A percentile compares a stretch with the other conserved stretches of the same genome.
Conservation (phyloP, 1,140 invertebrate genomes). For the Argopecten irradians region DNA sequence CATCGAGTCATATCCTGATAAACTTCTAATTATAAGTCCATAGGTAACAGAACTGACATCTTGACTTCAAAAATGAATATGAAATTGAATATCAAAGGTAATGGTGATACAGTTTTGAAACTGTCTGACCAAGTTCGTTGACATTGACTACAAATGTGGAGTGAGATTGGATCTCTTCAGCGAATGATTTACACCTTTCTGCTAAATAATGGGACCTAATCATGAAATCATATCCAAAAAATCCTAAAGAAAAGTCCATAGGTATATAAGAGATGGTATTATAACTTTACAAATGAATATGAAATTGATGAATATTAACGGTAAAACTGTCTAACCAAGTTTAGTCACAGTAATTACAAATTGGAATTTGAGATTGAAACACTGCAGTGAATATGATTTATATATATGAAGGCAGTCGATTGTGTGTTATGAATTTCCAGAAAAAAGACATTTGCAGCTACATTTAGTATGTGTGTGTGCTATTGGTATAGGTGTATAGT, state of each 20-base stretch:
- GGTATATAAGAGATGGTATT: no score
- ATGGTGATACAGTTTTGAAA: not conserved
- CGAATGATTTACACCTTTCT: no score
- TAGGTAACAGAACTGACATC: not conserved
- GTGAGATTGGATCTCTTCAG: no score
- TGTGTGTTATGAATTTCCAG: not conserved
- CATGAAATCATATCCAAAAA: no score
- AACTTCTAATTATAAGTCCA: not conserved
- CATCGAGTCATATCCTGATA: not conserved
- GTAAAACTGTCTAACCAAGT: not conserved
- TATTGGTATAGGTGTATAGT: not conserved
- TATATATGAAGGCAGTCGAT: not conserved
- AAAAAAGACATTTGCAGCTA: no score
- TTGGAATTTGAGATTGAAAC: not conserved
- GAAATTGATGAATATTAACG: no score
- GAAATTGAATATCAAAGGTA: not conserved
- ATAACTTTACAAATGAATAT: no score
- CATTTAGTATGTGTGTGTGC: not conserved
- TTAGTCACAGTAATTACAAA: not conserved
- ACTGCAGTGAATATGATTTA: not conserved
- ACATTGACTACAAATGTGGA: no score
- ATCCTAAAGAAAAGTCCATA: no score
- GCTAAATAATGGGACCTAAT: no score
- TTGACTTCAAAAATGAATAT: not conserved
- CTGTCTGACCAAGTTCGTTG: not conserved